Evolutionary conservation across 92 coral and sea anemone species (phyloP), one percentile per base, ranked within the genome.

Genomic region (Zoanthus gigantus): DNA sequence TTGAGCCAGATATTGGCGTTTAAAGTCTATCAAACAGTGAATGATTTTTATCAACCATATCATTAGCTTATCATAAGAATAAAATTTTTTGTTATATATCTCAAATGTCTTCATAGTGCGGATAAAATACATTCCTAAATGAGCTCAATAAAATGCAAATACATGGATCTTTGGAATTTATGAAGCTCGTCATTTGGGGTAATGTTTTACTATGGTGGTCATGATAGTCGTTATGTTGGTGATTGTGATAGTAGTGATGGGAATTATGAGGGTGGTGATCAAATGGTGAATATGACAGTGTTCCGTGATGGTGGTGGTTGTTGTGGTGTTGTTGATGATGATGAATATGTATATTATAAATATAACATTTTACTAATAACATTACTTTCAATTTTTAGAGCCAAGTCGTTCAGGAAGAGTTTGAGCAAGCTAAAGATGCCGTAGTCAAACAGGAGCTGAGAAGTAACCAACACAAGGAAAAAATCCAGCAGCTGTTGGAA

Each of bases 401-500:
- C 46, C 84, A 61, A 46, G 72, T 79, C 18, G 71, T 91, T 9
- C 91, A 87, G 54, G 93, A 88, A 13, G 98, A 93, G 72, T 83
- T 75, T 57, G 95, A 92, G 53, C 91, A 89, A 74, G 94, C 95
- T 6, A 81, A 86, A 52, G 86, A 90, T 63, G 92, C 83, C 57
- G 88, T 89, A 18, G 90, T 86, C 15, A 92, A 95, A 74, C 94
- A 93, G 30, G 92, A 92, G 71, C 88, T 88, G 4, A 90, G 94
- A 78, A 90, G 90, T 18, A 44, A 79, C 5, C 69, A 88, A 17
- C 94, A 92, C 90, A 89, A 88, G 71, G 97, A 94, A 8, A 95
- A 92, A 87, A 92, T 95, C 32, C 97, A 96, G 82, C 91, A 86
- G 28, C 82, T 96, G 44, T 61, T 95, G 84, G 98, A 90, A 58